Evolutionary conservation across 2,888 invertebrate genomes (phyloP), one percentile per base, ranked within the genome.

Genomic region (Phaonia tiefii): DNA sequence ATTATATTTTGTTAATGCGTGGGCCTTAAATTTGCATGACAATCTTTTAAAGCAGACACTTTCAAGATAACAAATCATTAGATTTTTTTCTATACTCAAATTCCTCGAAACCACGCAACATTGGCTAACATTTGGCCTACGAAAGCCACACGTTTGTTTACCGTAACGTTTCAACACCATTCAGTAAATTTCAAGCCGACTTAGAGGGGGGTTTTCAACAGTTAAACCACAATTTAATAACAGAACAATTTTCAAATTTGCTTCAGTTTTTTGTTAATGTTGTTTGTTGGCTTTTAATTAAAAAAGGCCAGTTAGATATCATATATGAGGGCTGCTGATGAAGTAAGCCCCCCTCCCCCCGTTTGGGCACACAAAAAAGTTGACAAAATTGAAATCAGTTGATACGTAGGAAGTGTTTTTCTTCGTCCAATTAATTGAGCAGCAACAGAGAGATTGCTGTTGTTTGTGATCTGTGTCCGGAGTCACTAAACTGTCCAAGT

Each of bases 121-220:
- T 63, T 63, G 3, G 8, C 39, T 63, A 37, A 39, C 42, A 37
- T 22, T 22, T 63, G 42, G 22, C 42, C 63, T 13, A 8, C 8
- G 7, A 63, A 63, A 63, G 42, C 63, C 63, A 63, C 63, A 63
- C 63, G 42, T 63, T 63, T 63, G 63, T 63, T 63, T 42, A 22
- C 63, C 63, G 22, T 39, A 20, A 63, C 39, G 42, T 63, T 63
- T 63, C 63, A 63, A 63, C 63, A 63, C 63, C 63, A 63, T 42
- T 10, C 37, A 58, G n/a, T 31, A 31, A 31, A 31, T 5, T 20
- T 51, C 51, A 51, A 20, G 51, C 11, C 8, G 5, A 20, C 20
- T 20, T 4, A 10, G 20, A 1, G 51, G 2, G 11, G n/a, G 51
- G 3, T 13, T 20, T 17, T 20, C 51, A 51, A 1, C 51, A 20